Base-by-base conservation (phyloP, 2,797 vertebrate species). In the Thalassophryne amazonica region DNA sequence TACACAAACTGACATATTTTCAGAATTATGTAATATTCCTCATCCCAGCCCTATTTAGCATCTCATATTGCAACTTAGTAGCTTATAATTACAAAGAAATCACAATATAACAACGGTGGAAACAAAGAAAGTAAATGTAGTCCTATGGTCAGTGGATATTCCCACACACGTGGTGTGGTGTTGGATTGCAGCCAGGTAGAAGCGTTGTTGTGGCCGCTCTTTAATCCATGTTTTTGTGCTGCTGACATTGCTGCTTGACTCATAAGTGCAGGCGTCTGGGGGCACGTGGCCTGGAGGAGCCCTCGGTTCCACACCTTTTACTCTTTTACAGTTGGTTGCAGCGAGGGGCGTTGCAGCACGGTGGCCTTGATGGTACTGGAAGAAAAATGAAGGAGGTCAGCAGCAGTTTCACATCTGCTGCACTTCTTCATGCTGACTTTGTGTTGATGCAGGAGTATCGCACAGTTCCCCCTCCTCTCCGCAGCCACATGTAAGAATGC, bases 311-410 rank as follows among this genome's bases (percentile, higher is more conserved):
- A 46, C 69, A 69, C 64, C 66, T 79, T 79, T 80, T 66, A 70
- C 65, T 64, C 61, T 32, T n/a, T 65, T 80, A 78, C 84, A 79
- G 79, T 67, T 65, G 75, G 57, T 65, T 65, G 60, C 51, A 29
- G 60, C 18, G 13, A 30, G 49, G 56, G 42, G 70, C 62, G 28
- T 20, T 75, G 79, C 64, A 46, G 68, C 66, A 33, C 29, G 10
- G 69, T 77, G 81, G 85, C 82, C 83, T 86, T 73, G 70, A 69
- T 73, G 75, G 45, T 67, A 49, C 59, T 19, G 60, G 52, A 55
- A 76, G 76, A 78, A 81, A 84, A 87, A 82, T 66, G 76, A 74
- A 72, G 60, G 48, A 80, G 84, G 81, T 89, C 87, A 86, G 84
- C 79, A 78, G 45, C 69, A 54, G 69, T 83, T 78, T 80, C 61